Base-by-base conservation (phyloP, 2,113 vertebrate genomes). In the Collichthys lucidus region DNA sequence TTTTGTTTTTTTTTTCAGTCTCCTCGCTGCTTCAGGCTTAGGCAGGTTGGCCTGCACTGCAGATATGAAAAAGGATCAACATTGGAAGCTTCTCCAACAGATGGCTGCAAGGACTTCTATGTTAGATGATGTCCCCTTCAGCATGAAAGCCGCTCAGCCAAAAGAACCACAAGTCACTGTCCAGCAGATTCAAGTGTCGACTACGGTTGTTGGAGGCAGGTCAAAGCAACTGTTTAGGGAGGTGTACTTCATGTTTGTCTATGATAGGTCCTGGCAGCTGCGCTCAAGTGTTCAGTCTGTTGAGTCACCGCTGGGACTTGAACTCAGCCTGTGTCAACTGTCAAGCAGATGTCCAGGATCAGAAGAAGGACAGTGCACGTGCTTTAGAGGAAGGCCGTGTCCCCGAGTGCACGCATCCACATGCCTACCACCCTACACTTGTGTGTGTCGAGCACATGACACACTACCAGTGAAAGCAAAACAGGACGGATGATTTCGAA, bases 221-320 rank as follows among this genome's bases (percentile, higher is more conserved):
- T 93, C 86, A 90, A 82, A 88, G 84, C 80, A 60, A 85, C 79
- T 85, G 85, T 90, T 92, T 90, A 59, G 67, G 81, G 83, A 85
- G 74, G 66, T 76, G 66, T 76, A 74, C 82, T 90, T 79, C 77
- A 70, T 86, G 88, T 86, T 90, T 87, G 81, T 74, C 66, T 53
- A 35, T 80, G 82, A 91, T 89, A 77, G 80, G 66, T 81, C 35
- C 86, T 89, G 88, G 83, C 90, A 92, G 87, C 87, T 80, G 84
- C 35, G 19, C 82, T 88, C 63, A 62, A 92, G 80, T 68, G 85
- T 85, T 89, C 75, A 60, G 85, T 75, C 86, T 83, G 92, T 71
- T 61, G 67, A 79, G 86, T 78, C 86, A 66, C 86, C 73, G 3
- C 14, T 16, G 87, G 88, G 86, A 87, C 76, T 69, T 47, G 35